Evolutionary conservation across 2,888 invertebrate genomes (phyloP), one percentile per base, ranked within the genome.

Genomic region (Lasiommata megera): DNA sequence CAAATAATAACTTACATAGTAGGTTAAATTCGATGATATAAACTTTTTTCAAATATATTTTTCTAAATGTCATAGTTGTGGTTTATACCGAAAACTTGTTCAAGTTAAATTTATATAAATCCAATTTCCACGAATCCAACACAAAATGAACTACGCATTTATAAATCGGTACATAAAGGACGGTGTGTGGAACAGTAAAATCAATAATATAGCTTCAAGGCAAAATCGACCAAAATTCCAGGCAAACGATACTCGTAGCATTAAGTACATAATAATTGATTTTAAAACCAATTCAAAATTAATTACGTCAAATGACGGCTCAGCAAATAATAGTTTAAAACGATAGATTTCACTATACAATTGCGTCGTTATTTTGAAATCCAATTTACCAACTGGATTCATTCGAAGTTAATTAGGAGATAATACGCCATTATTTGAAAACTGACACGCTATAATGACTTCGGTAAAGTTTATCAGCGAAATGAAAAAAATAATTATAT

Each of bases 361-460:
- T 50, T 46, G 31, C 34, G 41, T 34, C 48, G 36, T 56, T 54
- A 59, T 57, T 60, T 53, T 54, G 51, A 43, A 59, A 59, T 62
- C 56, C 57, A 60, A 60, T 62, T 60, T 54, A 54, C 57, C 38
- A 36, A 57, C 54, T 54, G 62, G 52, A 54, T 52, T 47, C 54
- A 60, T 60, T 57, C 31, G 48, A 57, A 55, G 43, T 60, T 62
- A 60, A 62, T 62, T 57, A 52, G 54, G 41, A 40, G 31, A 54
- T 62, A 59, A 52, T 59, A 54, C 43, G 54, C 60, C 54, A 57
- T 62, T 55, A 55, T 51, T 36, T 44, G 54, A 37, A 54, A 59
- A 53, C 46, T 56, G 60, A 46, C 28, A 46, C 9, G 46, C 23
- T 29, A n/a, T n/a, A 56, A 38, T 54, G 40, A 51, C 31, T 52